A percentile compares a stretch with the other conserved stretches of the same genome.
Conservation (phyloP, 2,888 invertebrate genomes). For the Hartigia nigra region DNA sequence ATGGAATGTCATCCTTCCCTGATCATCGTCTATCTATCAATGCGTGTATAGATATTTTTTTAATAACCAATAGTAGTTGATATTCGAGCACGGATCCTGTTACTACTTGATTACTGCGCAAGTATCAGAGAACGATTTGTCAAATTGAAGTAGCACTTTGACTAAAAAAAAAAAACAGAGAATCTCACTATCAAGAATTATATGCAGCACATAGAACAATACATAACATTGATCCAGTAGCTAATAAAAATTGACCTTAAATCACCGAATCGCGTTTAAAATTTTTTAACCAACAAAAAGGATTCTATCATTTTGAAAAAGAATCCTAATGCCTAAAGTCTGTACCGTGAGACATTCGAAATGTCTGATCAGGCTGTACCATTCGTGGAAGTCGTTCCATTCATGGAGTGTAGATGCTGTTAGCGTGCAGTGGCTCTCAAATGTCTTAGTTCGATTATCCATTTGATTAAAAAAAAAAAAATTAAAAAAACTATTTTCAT, state of each 20-base stretch:
- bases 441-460: background rate
- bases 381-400: conserved; percentile 49
- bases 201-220: background rate
- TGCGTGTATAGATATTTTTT: background rate
- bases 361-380: conserved; percentile 44
- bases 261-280: conserved; percentile 17
- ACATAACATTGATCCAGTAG: background rate
- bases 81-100: background rate
- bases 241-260: conserved; percentile 7
- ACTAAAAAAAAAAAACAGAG: background rate
- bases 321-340: conserved; percentile 4
- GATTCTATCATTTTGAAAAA: conserved; percentile 12
- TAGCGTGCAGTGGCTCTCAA: conserved; percentile 44
- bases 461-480: background rate
- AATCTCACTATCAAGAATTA: background rate
- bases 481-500: background rate
- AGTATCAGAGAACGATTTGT: background rate
- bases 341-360: background rate
- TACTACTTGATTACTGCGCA: background rate
- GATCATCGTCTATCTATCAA: background rate
- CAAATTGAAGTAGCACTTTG: background rate
- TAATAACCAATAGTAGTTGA: background rate
- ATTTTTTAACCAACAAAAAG: conserved; percentile 15
- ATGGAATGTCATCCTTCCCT: background rate
- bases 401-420: conserved; percentile 47